Percentiles rank a stretch among this genome's conserved stretches.
Conservation (phyloP, 2,888 invertebrate genomes). For the Drosophila anomalata region DNA sequence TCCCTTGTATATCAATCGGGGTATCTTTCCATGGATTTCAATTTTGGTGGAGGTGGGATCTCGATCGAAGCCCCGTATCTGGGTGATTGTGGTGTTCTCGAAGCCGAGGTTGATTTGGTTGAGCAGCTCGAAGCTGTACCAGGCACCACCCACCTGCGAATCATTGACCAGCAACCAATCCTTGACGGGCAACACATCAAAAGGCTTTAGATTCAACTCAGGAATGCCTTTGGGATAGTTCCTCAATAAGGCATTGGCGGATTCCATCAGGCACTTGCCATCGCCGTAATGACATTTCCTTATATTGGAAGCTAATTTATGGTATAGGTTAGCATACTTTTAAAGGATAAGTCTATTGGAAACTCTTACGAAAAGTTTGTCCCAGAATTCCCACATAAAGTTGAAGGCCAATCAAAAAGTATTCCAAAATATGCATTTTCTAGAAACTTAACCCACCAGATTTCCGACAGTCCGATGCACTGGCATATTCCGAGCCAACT, state of each 20-base stretch:
- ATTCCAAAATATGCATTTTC: conserved; percentile 39
- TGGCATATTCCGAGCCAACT: conserved; percentile 23
- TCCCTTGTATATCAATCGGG: conserved; percentile 59
- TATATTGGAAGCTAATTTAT: conserved; percentile 43
- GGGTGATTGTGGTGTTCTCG: conserved; percentile 66
- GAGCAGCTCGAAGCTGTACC: conserved; percentile 58
- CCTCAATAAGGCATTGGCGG: conserved; percentile 61
- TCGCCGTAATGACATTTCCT: conserved; percentile 66
- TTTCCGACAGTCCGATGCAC: conserved; percentile 34
- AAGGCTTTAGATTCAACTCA: conserved; percentile 68
- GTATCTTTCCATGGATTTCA: conserved; percentile 54
- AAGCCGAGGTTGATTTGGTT: conserved; percentile 66
- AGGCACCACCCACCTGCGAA: conserved; percentile 38
- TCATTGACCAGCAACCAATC: conserved; percentile 54
- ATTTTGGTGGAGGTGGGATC: conserved; percentile 58
- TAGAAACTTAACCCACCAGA: conserved; percentile 1
- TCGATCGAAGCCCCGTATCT: conserved; percentile 55
- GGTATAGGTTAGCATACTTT: neutral
- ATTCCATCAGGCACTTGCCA: conserved; percentile 62
- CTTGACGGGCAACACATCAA: conserved; percentile 55
- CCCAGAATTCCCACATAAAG: conserved; percentile 31
- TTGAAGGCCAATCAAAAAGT: conserved; percentile 27
- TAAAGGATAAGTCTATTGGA: too few species aligned
- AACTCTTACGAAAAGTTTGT: conserved; percentile 45
- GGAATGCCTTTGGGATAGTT: conserved; percentile 71